A percentile compares a stretch with the other conserved stretches of the same genome.
phyloP scores from a whole-genome alignment of 2,888 invertebrate genomes.

The Thera britannica region DNA sequence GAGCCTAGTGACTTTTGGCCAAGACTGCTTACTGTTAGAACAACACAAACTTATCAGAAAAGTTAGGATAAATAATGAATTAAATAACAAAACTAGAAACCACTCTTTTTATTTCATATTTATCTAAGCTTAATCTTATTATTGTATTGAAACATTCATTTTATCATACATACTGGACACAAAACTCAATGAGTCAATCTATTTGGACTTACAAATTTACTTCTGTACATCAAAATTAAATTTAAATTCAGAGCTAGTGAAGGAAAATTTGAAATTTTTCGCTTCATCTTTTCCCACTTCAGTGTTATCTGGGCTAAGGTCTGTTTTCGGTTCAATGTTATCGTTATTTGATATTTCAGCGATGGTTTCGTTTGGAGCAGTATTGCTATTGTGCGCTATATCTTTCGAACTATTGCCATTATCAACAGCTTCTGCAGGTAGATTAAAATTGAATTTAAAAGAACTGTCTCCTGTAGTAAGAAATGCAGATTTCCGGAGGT shows the following conservation, averaged over 20 bases:
- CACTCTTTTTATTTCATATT: constrained; percentile 9
- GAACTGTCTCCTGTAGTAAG: constrained; percentile 77
- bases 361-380: constrained; percentile 29
- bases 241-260: constrained; percentile 84
- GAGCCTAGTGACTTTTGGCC: too few species aligned
- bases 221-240: constrained; percentile 86
- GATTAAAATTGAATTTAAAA: constrained; percentile 82
- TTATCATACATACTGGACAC: constrained; percentile 25
- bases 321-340: constrained; percentile 32
- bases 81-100: constrained; percentile 9
- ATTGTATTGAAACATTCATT: constrained; percentile 20
- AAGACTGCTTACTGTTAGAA: too few species aligned
- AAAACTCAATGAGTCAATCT: constrained; percentile 9
- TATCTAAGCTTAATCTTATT: constrained; percentile 4
- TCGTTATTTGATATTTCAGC: constrained; percentile 29
- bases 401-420: constrained; percentile 42
- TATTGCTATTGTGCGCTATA: constrained; percentile 29
- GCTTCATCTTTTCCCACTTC: constrained; percentile 44
- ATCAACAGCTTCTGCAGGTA: constrained; percentile 58
- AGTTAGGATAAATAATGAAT: not conserved
- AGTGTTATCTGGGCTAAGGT: constrained; percentile 26
- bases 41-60: too few species aligned
- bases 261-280: constrained; percentile 69
- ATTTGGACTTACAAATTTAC: constrained; percentile 39
- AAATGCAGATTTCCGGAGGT: constrained; percentile 87